Conservation (phyloP, 2,888 invertebrate species). For the Saturnia pavonia region DNA sequence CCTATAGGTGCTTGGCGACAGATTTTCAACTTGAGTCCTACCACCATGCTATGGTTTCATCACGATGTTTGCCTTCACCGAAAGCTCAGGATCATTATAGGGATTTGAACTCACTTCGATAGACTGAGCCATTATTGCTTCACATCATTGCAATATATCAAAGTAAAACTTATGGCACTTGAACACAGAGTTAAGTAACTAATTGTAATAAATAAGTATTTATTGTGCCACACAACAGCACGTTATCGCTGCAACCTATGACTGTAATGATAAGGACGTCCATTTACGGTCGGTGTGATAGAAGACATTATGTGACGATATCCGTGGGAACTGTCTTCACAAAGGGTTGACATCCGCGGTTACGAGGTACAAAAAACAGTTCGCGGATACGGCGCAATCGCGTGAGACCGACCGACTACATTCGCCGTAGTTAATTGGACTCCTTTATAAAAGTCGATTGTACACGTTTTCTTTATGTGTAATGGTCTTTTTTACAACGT, state of each 20-base stretch:
- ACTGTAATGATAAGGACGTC: slow-evolving; percentile 8
- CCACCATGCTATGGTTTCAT: too few species aligned
- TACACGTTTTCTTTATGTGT: slow-evolving; percentile 6
- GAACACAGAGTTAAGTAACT: too few species aligned
- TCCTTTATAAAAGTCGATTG: slow-evolving; percentile 13
- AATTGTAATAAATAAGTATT: neutral
- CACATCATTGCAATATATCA: too few species aligned
- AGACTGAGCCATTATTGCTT: too few species aligned
- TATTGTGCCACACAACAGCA: neutral
- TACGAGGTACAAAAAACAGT: neutral
- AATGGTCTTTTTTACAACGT: neutral
- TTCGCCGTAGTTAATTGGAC: slow-evolving; percentile 17
- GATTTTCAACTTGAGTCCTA: too few species aligned
- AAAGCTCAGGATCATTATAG: too few species aligned
- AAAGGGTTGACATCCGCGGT: slow-evolving; percentile 20
- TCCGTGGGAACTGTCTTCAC: slow-evolving; percentile 21
- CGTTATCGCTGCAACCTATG: too few species aligned
- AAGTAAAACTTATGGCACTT: too few species aligned
- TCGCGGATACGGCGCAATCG: slow-evolving; percentile 17
- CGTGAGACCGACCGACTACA: slow-evolving; percentile 22
- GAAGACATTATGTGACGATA: slow-evolving; percentile 12
- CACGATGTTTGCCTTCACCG: too few species aligned
- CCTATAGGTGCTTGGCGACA: too few species aligned
- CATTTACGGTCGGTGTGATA: slow-evolving; percentile 5
- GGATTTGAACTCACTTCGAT: too few species aligned